phyloP scores from a whole-genome alignment of 2,797 vertebrate species.

The Heliangelus exortis region DNA sequence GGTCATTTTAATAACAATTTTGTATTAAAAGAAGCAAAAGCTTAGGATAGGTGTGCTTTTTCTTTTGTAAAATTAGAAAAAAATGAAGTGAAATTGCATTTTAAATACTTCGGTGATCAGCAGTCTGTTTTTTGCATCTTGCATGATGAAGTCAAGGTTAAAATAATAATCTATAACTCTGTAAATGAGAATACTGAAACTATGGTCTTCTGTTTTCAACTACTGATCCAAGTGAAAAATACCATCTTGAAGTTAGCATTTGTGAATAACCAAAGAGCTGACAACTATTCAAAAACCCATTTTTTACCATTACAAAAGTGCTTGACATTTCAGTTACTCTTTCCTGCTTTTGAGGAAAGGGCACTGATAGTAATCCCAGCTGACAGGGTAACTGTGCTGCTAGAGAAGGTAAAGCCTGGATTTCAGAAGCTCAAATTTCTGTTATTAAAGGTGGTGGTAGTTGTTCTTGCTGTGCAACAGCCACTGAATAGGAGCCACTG shows the following conservation, averaged over 20 bases:
- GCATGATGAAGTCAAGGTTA: not conserved
- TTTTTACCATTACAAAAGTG: not conserved
- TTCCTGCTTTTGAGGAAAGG: not conserved
- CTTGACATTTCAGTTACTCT: not conserved
- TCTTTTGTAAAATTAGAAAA: not conserved
- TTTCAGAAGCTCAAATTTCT: not conserved
- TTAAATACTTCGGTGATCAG: not conserved
- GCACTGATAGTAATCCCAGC: not conserved
- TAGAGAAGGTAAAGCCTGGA: not conserved
- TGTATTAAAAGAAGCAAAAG: not conserved
- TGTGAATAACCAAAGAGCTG: not conserved
- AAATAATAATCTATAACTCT: not conserved
- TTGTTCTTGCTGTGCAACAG: not conserved
- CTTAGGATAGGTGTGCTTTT: not conserved
- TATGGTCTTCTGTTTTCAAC: not conserved
- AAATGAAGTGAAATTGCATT: not conserved
- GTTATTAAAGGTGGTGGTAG: not conserved
- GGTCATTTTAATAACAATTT: conserved; percentile 22
- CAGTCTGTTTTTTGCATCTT: not conserved
- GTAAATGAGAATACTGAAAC: not conserved
- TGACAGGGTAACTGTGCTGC: not conserved
- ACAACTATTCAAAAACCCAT: not conserved
- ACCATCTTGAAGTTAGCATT: not conserved
- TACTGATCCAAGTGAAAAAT: not conserved
- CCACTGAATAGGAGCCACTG: not conserved